Evolutionary conservation across 2,797 vertebrate species (phyloP), one percentile per base, ranked within the genome.

Genomic region (Ammospiza maritima): DNA sequence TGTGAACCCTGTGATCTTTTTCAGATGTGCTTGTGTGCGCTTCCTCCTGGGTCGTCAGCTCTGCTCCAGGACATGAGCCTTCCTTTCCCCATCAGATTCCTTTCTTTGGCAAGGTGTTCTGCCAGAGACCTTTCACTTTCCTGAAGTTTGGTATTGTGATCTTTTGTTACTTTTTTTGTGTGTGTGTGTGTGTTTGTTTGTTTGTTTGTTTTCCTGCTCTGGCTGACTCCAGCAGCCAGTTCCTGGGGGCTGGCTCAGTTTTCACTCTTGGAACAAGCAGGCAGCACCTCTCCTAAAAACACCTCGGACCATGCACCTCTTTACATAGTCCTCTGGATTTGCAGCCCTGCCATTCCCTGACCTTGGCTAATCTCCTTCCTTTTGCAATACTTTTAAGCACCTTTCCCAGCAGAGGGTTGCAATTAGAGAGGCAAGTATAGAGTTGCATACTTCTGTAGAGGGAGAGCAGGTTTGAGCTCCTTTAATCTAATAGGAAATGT

Each of bases 401-500:
- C 36, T 90, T 95, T 88, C 90, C 89, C 88, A 90, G 36, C 0
- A 3, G 67, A 94, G 53, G 21, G 38, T 47, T 93, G 89, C 80
- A 94, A 94, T 96, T 97, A 95, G 38, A 78, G 89, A 93, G 82
- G 76, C 48, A 45, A 94, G 77, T 72, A 50, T 10, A 44, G 88
- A 44, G 88, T 48, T 93, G 91, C 85, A n/a, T 83, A 50, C 67
- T 81, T 86, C 70, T 93, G 58, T 88, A 78, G 90, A 81, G 80
- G 88, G 83, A 94, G 88, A 95, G 92, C 94, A 92, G 83, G 89
- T 94, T 78, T 86, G 69, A 78, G 42, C 67, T 84, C 64, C 57
- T 91, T 94, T 96, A 73, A 91, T 95, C 79, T 93, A 60, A 79
- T 64, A 90, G 89, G 94, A 94, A 94, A 84, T 78, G 57, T 93